A percentile compares a stretch with the other conserved stretches of the same genome.
phyloP scores from a whole-genome alignment of 2,113 vertebrate genomes.

The Alectura lathami region DNA sequence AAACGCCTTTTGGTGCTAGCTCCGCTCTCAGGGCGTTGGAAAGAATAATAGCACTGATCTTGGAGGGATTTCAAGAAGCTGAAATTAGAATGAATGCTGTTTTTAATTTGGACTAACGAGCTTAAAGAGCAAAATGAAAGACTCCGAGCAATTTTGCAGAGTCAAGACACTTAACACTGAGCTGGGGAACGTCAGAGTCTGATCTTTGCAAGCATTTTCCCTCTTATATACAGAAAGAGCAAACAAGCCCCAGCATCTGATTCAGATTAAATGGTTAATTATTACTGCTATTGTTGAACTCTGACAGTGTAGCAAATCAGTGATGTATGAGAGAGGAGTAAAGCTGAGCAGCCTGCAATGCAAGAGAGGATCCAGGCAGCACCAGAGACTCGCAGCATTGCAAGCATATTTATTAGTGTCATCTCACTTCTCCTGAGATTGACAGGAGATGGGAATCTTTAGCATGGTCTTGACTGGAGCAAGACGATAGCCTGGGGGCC shows the following conservation, averaged over 20 bases:
- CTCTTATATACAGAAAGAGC: neutral
- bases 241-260: slow-evolving; percentile 40
- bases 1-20: neutral
- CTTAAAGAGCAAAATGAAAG: slow-evolving; percentile 67
- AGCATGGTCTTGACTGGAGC: neutral
- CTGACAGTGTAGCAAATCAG: slow-evolving; percentile 51
- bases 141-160: slow-evolving; percentile 44
- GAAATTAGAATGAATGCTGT: slow-evolving; percentile 65
- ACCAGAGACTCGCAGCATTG: neutral
- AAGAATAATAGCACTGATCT: slow-evolving; percentile 55
- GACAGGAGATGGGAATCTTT: slow-evolving; percentile 10
- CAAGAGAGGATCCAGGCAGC: neutral
- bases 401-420: neutral
- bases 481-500: neutral
- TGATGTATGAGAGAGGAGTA: slow-evolving; percentile 18
- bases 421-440: neutral
- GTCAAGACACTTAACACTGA: slow-evolving; percentile 57
- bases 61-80: slow-evolving; percentile 62
- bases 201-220: slow-evolving; percentile 45
- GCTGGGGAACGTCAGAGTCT: slow-evolving; percentile 1
- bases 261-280: slow-evolving; percentile 66
- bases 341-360: slow-evolving; percentile 5
- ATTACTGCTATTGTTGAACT: slow-evolving; percentile 57
- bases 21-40: slow-evolving; percentile 16
- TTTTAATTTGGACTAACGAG: slow-evolving; percentile 69